Percentiles rank a stretch among this genome's conserved stretches.
Evolutionary conservation across 2,797 vertebrate genomes (phyloP).

Genomic region (Bufotes viridis): DNA sequence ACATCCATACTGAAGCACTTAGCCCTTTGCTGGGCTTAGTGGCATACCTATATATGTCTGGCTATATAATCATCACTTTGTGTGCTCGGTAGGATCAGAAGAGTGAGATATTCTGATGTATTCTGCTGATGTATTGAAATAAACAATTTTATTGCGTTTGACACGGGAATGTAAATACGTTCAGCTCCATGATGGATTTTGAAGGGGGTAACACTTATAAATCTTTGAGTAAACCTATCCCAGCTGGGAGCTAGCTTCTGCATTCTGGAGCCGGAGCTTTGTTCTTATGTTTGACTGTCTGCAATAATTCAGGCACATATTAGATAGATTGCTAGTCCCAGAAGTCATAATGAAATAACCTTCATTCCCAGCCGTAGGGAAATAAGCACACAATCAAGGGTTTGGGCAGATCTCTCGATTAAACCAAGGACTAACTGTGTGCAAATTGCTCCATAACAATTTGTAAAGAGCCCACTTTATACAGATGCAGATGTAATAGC

Average conservation of each 20-base stretch:
- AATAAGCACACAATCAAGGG: constrained; percentile 82
- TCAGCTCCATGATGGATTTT: constrained; percentile 81
- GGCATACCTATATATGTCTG: not conserved
- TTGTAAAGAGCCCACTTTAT: constrained; percentile 81
- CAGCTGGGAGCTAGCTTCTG: constrained; percentile 79
- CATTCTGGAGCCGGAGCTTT: constrained; percentile 80
- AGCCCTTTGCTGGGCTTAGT: not conserved
- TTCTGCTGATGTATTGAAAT: constrained; percentile 72
- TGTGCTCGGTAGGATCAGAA: not conserved
- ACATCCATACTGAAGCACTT: not conserved
- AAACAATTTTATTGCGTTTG: constrained; percentile 74
- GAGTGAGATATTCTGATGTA: not conserved
- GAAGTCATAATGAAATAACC: constrained; percentile 87
- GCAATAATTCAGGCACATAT: constrained; percentile 89
- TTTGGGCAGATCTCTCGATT: constrained; percentile 82
- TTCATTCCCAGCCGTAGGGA: constrained; percentile 82
- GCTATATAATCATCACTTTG: not conserved
- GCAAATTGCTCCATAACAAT: constrained; percentile 81
- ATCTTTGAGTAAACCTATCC: constrained; percentile 83
- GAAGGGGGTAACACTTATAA: constrained; percentile 63
- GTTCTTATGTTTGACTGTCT: constrained; percentile 86
- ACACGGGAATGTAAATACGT: constrained; percentile 73
- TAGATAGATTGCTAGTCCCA: constrained; percentile 86
- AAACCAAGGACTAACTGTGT: constrained; percentile 84
- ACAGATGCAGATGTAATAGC: constrained; percentile 84